phyloP scores from a whole-genome alignment of 2,113 vertebrate genomes.

The Oryzias celebensis region DNA sequence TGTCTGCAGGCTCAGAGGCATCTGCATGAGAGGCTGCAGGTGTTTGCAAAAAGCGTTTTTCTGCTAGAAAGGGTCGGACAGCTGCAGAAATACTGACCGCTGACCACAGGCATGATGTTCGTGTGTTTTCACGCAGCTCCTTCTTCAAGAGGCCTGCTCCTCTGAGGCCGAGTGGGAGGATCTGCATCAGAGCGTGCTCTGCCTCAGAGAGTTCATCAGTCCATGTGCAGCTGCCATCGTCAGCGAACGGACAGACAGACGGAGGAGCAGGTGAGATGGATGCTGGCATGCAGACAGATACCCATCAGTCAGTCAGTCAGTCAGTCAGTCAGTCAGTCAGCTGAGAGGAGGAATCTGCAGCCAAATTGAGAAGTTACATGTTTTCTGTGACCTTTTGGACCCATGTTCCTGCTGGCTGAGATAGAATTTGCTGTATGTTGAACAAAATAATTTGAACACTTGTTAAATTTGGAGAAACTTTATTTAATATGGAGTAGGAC shows the following conservation, averaged over 20 bases:
- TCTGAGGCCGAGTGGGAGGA: slow-evolving; percentile 74
- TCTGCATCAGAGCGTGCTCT: slow-evolving; percentile 56
- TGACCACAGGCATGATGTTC: neutral
- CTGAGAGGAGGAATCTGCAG: too few species aligned
- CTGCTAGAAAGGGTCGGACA: neutral
- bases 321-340: too few species aligned
- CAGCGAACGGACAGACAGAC: slow-evolving; percentile 60
- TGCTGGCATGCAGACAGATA: neutral
- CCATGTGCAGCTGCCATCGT: slow-evolving; percentile 73
- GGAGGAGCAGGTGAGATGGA: slow-evolving; percentile 69
- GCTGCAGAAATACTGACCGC: neutral
- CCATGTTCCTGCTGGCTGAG: too few species aligned
- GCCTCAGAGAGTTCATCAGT: slow-evolving; percentile 72
- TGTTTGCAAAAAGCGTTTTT: slow-evolving; percentile 38
- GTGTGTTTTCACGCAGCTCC: slow-evolving; percentile 63
- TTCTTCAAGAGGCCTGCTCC: slow-evolving; percentile 77
- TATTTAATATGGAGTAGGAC: too few species aligned
- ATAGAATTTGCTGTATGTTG: too few species aligned
- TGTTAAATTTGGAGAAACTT: too few species aligned
- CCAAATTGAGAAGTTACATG: too few species aligned
- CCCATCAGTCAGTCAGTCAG: too few species aligned
- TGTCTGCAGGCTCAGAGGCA: slow-evolving; percentile 72
- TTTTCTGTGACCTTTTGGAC: too few species aligned
- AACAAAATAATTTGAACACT: too few species aligned
- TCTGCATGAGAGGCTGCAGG: slow-evolving; percentile 81